Percentiles rank a stretch among this genome's conserved stretches.
phyloP scores from a whole-genome alignment of 2,797 vertebrate genomes.

The Scomberomorus guttatus region DNA sequence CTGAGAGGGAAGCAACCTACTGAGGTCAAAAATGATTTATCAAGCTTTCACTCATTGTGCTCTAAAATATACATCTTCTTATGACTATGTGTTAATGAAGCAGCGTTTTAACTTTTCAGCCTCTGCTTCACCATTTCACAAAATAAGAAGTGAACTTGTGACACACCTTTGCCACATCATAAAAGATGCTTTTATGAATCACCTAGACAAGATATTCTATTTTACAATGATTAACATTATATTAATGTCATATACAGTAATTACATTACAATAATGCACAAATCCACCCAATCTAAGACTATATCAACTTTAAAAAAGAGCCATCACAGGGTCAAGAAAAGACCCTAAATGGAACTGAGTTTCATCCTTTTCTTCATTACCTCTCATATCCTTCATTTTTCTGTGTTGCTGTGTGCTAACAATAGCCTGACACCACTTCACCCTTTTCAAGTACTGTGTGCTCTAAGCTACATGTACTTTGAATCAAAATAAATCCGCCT shows the following conservation, averaged over 20 bases:
- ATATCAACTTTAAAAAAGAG: background rate
- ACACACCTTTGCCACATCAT: background rate
- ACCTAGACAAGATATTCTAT: background rate
- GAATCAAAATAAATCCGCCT: constrained; percentile 37
- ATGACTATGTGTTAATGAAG: constrained; percentile 12
- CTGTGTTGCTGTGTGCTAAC: background rate
- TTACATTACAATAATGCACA: background rate
- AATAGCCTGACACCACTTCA: constrained; percentile 22
- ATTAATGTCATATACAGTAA: background rate
- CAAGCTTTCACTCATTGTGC: constrained; percentile 42
- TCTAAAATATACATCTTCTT: constrained; percentile 47
- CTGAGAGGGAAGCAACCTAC: constrained; percentile 31
- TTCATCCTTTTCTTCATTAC: constrained; percentile 1
- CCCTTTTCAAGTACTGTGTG: constrained; percentile 1
- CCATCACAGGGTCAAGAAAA: background rate
- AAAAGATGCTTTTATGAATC: constrained; percentile 18
- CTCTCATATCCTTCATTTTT: background rate
- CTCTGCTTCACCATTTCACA: constrained; percentile 4
- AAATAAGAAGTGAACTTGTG: constrained; percentile 1
- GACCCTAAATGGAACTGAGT: background rate
- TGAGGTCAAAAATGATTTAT: constrained; percentile 56
- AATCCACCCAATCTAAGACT: background rate
- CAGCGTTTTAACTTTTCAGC: background rate
- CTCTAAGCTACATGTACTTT: constrained; percentile 1
- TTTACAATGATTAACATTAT: constrained; percentile 3